These are phyloP conservation scores for Pampus argenteus DNA, from an alignment of 2,797 vertebrate species.

Conservation along the genomic window DNA sequence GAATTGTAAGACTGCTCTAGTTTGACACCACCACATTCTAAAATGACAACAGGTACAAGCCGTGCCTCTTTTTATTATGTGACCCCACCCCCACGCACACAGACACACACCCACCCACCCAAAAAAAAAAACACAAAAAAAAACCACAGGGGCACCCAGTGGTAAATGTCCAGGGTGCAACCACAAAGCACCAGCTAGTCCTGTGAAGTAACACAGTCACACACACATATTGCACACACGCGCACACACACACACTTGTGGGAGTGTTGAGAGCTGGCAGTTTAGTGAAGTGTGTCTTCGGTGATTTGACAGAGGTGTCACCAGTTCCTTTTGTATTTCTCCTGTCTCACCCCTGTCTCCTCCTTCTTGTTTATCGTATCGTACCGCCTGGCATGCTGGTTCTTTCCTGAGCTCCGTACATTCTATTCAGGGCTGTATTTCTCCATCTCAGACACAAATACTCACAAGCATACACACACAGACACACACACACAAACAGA, in stretches of 20 bases:
- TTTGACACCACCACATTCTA: constrained; percentile 82
- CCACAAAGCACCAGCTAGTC: constrained; percentile 68
- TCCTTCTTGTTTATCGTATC: constrained; percentile 40
- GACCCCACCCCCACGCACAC: constrained; percentile 32
- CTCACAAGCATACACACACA: constrained; percentile 41
- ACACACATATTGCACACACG: constrained; percentile 38
- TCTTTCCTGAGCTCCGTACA: constrained; percentile 82
- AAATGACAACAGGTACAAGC: constrained; percentile 80
- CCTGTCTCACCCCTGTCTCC: constrained; percentile 8
- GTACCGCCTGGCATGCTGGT: constrained; percentile 70
- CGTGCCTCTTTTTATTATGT: constrained; percentile 72
- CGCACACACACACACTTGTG: constrained; percentile 30
- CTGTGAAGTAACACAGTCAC: constrained; percentile 59
- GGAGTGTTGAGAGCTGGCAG: constrained; percentile 79
- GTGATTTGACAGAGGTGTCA: constrained; percentile 67
- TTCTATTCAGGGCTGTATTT: constrained; percentile 76
- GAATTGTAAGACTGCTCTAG: constrained; percentile 80
- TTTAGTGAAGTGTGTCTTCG: constrained; percentile 71
- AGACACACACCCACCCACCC: constrained; percentile 6
- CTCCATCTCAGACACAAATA: constrained; percentile 55
- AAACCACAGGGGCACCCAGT: constrained; percentile 68
- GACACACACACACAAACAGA: constrained; percentile 43
- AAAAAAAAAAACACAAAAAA: constrained; percentile 14
- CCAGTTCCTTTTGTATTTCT: constrained; percentile 47
- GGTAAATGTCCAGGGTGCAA: constrained; percentile 73